These are phyloP conservation scores for Campaea margaritaria DNA, from an alignment of 2,888 invertebrate species.

Conservation along the genomic window DNA sequence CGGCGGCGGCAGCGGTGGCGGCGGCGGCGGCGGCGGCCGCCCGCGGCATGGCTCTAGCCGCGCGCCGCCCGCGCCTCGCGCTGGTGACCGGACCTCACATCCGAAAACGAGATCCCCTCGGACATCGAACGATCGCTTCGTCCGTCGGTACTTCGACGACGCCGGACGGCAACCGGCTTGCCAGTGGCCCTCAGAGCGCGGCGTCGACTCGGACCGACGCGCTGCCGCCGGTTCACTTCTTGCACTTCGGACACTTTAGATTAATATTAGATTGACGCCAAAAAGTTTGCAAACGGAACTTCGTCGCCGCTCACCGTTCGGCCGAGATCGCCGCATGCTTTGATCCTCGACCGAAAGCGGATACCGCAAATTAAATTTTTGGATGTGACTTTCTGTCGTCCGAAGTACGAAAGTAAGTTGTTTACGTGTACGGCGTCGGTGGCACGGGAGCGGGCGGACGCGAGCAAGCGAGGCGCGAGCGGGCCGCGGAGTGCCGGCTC, in stretches of 20 bases:
- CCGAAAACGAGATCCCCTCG: background rate
- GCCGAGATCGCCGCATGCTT: background rate
- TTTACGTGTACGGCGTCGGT: background rate
- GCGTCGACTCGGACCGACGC: too few relatives aligned
- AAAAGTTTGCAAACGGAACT: background rate
- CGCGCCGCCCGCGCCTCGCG: slow-evolving; percentile 18
- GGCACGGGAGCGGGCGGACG: slow-evolving; percentile 34
- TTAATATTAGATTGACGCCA: background rate
- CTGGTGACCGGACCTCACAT: background rate
- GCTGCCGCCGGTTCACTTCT: slow-evolving; percentile 13
- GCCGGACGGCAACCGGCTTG: too few relatives aligned
- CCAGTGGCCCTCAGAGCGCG: too few relatives aligned
- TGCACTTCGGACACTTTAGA: background rate
- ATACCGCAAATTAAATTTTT: background rate
- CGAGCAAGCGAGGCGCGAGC: slow-evolving; percentile 8
- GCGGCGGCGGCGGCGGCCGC: slow-evolving; percentile 24
- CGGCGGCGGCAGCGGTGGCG: slow-evolving; percentile 34
- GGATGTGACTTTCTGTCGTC: background rate
- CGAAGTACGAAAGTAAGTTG: background rate
- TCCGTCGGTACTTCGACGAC: background rate
- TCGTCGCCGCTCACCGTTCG: background rate
- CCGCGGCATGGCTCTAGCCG: slow-evolving; percentile 20
- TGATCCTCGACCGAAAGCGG: too few relatives aligned
- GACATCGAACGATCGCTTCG: background rate
- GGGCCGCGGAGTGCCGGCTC: background rate